Conservation (phyloP, 2,113 vertebrate genomes). For the Perognathus longimembris region DNA sequence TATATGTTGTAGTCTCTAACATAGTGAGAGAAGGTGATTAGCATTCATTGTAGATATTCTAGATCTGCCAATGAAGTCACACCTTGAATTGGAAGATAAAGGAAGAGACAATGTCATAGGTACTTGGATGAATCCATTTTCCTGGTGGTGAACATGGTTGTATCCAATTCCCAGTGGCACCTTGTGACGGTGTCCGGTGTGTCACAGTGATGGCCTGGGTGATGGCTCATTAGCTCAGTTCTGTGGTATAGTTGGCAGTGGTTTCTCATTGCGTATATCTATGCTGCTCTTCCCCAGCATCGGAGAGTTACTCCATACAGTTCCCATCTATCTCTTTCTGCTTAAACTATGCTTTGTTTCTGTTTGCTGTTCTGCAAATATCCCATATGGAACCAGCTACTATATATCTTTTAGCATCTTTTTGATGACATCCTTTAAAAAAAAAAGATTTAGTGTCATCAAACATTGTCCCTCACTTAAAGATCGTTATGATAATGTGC, state of each 20-base stretch:
- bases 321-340: background rate
- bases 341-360: background rate
- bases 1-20: background rate
- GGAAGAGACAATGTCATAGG: background rate
- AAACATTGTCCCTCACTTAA: background rate
- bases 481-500: background rate
- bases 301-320: background rate
- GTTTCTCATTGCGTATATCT: background rate
- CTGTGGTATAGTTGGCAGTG: background rate
- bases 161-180: background rate
- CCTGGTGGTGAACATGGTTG: background rate
- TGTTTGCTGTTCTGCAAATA: background rate
- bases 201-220: background rate
- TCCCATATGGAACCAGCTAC: background rate
- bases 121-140: background rate
- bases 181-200: background rate
- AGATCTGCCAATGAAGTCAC: background rate
- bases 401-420: background rate
- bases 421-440: background rate
- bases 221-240: background rate
- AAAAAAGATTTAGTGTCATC: constrained; percentile 8
- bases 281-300: background rate
- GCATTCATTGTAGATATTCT: background rate
- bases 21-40: background rate
- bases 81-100: background rate